These are phyloP conservation scores for Sialia sialis DNA, from an alignment of 2,113 vertebrate species.

Conservation along the genomic window DNA sequence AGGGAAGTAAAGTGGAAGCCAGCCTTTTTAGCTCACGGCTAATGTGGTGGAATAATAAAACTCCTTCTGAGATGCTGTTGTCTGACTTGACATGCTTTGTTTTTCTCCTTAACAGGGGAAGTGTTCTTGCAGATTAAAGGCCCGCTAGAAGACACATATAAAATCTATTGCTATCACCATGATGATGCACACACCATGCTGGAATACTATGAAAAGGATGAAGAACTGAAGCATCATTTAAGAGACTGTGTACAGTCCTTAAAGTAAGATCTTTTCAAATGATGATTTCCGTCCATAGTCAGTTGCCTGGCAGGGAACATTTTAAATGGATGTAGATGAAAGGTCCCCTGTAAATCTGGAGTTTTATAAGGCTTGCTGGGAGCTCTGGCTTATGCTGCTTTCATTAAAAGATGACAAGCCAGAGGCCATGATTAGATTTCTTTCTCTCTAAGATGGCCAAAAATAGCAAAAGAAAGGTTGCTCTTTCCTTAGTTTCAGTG, in stretches of 20 bases:
- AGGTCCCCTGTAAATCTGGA: conserved; percentile 55
- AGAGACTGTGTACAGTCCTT: conserved; percentile 83
- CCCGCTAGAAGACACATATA: conserved; percentile 90
- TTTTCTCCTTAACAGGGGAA: conserved; percentile 79
- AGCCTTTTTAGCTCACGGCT: conserved; percentile 40
- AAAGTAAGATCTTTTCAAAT: conserved; percentile 82
- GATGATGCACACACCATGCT: conserved; percentile 88
- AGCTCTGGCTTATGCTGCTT: conserved; percentile 46
- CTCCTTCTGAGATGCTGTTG: conserved; percentile 9
- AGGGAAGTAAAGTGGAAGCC: conserved; percentile 3
- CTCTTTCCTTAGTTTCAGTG: conserved; percentile 14
- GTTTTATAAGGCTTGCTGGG: conserved; percentile 58
- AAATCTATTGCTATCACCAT: conserved; percentile 94
- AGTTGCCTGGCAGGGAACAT: conserved; percentile 57
- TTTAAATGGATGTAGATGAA: conserved; percentile 68
- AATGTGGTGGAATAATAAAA: conserved; percentile 41
- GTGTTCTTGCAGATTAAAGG: conserved; percentile 91
- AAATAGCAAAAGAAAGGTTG: conserved; percentile 61
- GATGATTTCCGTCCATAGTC: conserved; percentile 28
- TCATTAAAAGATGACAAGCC: conserved; percentile 66
- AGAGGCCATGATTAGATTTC: conserved; percentile 58
- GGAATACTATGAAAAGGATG: conserved; percentile 90
- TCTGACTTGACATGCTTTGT: conserved; percentile 51
- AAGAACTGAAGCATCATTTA: conserved; percentile 86
- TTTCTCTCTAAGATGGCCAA: conserved; percentile 29